Conservation (phyloP, 2,113 vertebrate genomes). For the Castor canadensis region DNA sequence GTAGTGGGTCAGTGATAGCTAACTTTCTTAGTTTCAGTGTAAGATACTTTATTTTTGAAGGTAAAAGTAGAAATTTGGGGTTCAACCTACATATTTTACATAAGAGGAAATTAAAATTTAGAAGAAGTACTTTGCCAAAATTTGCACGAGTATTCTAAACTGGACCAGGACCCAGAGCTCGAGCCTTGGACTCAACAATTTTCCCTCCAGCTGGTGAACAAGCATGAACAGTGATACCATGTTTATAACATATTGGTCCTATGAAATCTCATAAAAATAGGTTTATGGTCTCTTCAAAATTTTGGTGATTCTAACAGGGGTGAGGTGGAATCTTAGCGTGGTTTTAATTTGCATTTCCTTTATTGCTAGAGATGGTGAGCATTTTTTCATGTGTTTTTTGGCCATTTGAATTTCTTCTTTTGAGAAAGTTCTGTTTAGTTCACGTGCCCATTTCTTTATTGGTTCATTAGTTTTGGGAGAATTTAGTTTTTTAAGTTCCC, state of each 20-base stretch:
- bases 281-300: neutral
- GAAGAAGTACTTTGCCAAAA: conserved; percentile 44
- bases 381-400: too few species aligned
- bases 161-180: conserved; percentile 40
- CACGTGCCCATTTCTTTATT: too few species aligned
- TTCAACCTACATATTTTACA: conserved; percentile 24
- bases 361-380: too few species aligned
- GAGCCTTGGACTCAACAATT: conserved; percentile 38
- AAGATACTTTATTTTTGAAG: neutral
- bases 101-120: conserved; percentile 59
- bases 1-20: neutral
- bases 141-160: conserved; percentile 50
- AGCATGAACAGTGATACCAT: neutral
- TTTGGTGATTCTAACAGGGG: too few species aligned
- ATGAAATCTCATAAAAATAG: neutral
- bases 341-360: too few species aligned
- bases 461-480: too few species aligned
- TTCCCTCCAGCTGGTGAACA: conserved; percentile 47
- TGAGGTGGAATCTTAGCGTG: too few species aligned
- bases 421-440: too few species aligned
- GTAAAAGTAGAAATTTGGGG: neutral
- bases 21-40: neutral
- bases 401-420: too few species aligned
- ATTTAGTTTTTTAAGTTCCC: too few species aligned
- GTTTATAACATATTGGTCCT: neutral